Evolutionary conservation across 2,888 invertebrate genomes (phyloP).

Genomic region (Ethmia dodecea): DNA sequence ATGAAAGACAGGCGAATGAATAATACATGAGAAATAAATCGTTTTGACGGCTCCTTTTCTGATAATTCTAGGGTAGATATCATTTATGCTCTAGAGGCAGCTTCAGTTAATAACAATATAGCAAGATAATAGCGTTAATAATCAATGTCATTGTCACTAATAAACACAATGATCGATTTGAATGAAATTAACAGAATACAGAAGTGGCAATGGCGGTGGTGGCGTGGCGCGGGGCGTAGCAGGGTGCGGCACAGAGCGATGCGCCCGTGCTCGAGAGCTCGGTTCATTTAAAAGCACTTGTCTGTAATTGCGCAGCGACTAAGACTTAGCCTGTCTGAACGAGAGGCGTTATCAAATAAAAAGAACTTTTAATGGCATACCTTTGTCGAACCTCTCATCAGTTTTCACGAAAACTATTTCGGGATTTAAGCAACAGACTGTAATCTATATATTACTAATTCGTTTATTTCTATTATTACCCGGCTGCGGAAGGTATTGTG

Average conservation of each 20-base stretch:
- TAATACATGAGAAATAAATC: constrained; percentile 74
- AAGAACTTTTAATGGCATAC: constrained; percentile 68
- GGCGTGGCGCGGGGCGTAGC: constrained; percentile 28
- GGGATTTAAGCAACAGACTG: too few species aligned
- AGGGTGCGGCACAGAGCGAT: constrained; percentile 49
- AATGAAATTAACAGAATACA: constrained; percentile 60
- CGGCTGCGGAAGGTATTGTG: too few species aligned
- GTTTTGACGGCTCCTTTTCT: constrained; percentile 32
- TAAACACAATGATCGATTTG: constrained; percentile 47
- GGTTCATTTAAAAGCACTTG: constrained; percentile 76
- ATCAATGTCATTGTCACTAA: too few species aligned
- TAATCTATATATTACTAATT: too few species aligned
- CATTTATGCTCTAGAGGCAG: constrained; percentile 38
- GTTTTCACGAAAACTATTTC: constrained; percentile 18
- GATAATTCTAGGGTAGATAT: constrained; percentile 54
- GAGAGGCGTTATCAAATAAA: constrained; percentile 61
- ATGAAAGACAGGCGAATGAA: constrained; percentile 65
- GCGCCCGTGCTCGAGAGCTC: constrained; percentile 74
- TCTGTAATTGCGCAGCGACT: constrained; percentile 74
- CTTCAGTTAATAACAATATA: constrained; percentile 27
- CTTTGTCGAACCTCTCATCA: constrained; percentile 43
- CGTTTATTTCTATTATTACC: too few species aligned
- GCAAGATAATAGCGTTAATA: too few species aligned
- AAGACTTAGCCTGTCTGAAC: constrained; percentile 62
- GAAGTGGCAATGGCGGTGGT: constrained; percentile 32